Base-by-base conservation (phyloP, 2,888 invertebrate genomes). In the Pogonocherus hispidulus region DNA sequence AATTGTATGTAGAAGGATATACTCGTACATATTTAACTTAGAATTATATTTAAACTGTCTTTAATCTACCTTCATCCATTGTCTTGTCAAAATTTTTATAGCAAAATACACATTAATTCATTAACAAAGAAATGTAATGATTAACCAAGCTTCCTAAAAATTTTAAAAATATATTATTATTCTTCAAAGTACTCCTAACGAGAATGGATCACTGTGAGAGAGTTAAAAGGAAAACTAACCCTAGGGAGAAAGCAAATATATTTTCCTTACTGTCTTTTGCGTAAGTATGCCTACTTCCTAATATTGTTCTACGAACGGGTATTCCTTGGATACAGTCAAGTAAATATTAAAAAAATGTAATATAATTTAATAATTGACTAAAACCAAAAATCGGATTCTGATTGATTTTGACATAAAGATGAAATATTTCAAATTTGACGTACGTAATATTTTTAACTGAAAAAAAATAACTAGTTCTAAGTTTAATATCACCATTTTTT, bases 131-230 rank as follows among this genome's bases (percentile, higher is more conserved):
- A 14, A 32, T 32, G 8, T 3, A 18, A 37, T 5, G 54, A 54
- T 54, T 54, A 35, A 27, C 4, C 27, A 27, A 27, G 27, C n/a
- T 27, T 27, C 27, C 27, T 5, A 27, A 8, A 3, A 27, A 5
- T 27, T 27, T 5, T 27, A 27, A 27, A 8, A 27, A 27, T 8
- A 3, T 27, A n/a, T n/a, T n/a, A n/a, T n/a, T n/a, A n/a, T n/a
- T n/a, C n/a, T n/a, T n/a, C n/a, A n/a, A n/a, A n/a, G n/a, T n/a
- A n/a, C n/a, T n/a, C n/a, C n/a, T n/a, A n/a, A n/a, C n/a, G n/a
- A n/a, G n/a, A n/a, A 72, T 72, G 72, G 72, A 72, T 27, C 69
- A 69, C 54, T 44, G 63, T 22, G 64, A 60, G n/a, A 62, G 51
- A 47, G 16, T 51, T 9, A 23, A 64, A 18, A 18, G 66, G 9